Conservation (phyloP, 1,140 invertebrate species). For the Sminthurinus signatus region DNA sequence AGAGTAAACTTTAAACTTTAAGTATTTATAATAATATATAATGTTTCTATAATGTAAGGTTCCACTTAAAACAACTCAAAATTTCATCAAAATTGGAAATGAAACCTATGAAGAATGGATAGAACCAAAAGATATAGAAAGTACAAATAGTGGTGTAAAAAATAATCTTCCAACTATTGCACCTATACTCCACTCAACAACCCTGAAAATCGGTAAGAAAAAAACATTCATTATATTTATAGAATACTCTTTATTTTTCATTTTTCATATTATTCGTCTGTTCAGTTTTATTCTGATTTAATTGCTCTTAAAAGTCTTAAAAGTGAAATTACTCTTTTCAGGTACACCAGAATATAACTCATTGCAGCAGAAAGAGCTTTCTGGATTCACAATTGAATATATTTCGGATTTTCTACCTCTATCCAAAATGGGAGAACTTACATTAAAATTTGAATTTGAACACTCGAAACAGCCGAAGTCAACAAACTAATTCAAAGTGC, state of each 20-base stretch:
- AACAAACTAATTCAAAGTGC: too few species aligned
- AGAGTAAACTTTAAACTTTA: too few species aligned
- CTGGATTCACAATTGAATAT: slow-evolving; percentile 70
- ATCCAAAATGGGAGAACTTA: slow-evolving; percentile 60
- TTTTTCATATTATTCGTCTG: too few species aligned
- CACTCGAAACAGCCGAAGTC: slow-evolving; percentile 43
- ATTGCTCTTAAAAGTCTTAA: too few species aligned
- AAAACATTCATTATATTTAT: too few species aligned
- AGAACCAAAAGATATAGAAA: slow-evolving; percentile 50
- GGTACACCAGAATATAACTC: too few species aligned
- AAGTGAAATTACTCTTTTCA: too few species aligned
- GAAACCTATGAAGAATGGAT: slow-evolving; percentile 59
- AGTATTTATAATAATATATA: too few species aligned
- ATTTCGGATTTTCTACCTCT: slow-evolving; percentile 66
- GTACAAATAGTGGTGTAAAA: slow-evolving; percentile 51
- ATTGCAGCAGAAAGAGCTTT: slow-evolving; percentile 53
- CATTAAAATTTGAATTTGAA: slow-evolving; percentile 60
- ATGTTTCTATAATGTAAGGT: slow-evolving; percentile 49
- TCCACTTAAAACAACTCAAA: slow-evolving; percentile 58
- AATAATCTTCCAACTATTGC: slow-evolving; percentile 54
- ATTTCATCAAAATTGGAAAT: slow-evolving; percentile 61
- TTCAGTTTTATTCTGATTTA: too few species aligned
- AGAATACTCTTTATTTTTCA: too few species aligned
- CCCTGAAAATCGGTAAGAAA: slow-evolving; percentile 61
- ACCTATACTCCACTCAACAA: slow-evolving; percentile 62